Evolutionary conservation across 2,797 vertebrate genomes (phyloP), one percentile per base, ranked within the genome.

Genomic region (Passerculus sandwichensis): DNA sequence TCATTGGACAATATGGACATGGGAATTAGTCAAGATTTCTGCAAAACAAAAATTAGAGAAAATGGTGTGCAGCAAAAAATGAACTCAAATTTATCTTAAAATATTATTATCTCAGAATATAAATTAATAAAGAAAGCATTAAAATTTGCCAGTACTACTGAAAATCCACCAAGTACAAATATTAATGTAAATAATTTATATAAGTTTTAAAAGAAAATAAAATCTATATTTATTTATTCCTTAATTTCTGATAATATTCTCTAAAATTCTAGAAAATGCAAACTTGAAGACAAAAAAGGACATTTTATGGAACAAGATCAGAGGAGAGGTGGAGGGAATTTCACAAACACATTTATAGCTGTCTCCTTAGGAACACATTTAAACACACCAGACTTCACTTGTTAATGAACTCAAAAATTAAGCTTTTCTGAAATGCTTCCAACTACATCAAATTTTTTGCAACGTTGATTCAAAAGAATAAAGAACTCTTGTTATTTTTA

Each of bases 51-150:
- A 32, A 53, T 14, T 66, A 73, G 7, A 72, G 60, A 66, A 92
- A 96, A 67, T 44, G 45, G n/a, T 56, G 9, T 48, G 64, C 60
- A 50, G 73, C 56, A 93, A 86, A 92, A 94, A 91, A 87, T 29
- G 0, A 73, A 79, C 25, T 42, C 27, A 51, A 61, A 48, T 87
- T 88, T 71, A 22, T 53, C 42, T 21, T 40, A 73, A 19, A 91
- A 45, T 27, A 53, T 65, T 60, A 51, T 67, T 27, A 2, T 65
- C 4, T 45, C 53, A 83, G 21, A 38, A 72, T 17, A 70, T 50
- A 64, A 91, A 61, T 13, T 13, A 86, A 70, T 45, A 66, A 51
- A 38, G n/a, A 44, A 93, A 93, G 27, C 32, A 84, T 57, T 89
- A 84, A 13, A 71, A 66, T 84, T 91, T 77, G 27, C 30, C 44